These are phyloP conservation scores for Tapirus terrestris DNA, from an alignment of 2,113 vertebrate genomes.

Conservation along the genomic window DNA sequence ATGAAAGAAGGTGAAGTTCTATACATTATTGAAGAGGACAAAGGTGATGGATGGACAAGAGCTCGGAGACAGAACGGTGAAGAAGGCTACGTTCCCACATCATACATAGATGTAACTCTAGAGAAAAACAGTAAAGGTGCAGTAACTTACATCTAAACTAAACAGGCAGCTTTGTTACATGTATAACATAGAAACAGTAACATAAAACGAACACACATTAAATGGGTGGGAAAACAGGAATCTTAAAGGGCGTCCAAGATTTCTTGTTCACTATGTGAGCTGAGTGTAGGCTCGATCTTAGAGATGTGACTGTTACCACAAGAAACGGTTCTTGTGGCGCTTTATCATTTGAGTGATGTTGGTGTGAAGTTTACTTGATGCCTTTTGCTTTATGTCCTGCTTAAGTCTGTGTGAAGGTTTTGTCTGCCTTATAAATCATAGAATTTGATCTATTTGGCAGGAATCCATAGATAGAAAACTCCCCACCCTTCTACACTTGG, in stretches of 20 bases:
- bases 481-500: background rate
- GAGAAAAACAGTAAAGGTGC: constrained; percentile 99
- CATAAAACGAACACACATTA: constrained; percentile 55
- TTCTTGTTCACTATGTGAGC: constrained; percentile 87
- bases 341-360: constrained; percentile 63
- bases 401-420: constrained; percentile 79
- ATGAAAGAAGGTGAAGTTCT: constrained; percentile 97
- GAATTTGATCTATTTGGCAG: constrained; percentile 46
- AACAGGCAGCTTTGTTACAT: constrained; percentile 78
- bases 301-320: constrained; percentile 68
- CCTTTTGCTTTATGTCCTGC: constrained; percentile 78
- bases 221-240: constrained; percentile 71
- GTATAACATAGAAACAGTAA: constrained; percentile 60
- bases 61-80: constrained; percentile 96
- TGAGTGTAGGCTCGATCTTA: constrained; percentile 60
- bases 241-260: constrained; percentile 64
- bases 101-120: constrained; percentile 98
- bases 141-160: constrained; percentile 99
- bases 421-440: constrained; percentile 78
- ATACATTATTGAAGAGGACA: constrained; percentile 98
- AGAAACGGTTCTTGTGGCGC: constrained; percentile 57
- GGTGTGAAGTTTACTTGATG: constrained; percentile 76
- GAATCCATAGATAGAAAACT: constrained; percentile 46
- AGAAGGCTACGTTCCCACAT: constrained; percentile 99
- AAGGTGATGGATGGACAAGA: constrained; percentile 99